Evolutionary conservation across 2,888 invertebrate genomes (phyloP), one percentile per base, ranked within the genome.

Genomic region (Exephanes ischioxanthus): DNA sequence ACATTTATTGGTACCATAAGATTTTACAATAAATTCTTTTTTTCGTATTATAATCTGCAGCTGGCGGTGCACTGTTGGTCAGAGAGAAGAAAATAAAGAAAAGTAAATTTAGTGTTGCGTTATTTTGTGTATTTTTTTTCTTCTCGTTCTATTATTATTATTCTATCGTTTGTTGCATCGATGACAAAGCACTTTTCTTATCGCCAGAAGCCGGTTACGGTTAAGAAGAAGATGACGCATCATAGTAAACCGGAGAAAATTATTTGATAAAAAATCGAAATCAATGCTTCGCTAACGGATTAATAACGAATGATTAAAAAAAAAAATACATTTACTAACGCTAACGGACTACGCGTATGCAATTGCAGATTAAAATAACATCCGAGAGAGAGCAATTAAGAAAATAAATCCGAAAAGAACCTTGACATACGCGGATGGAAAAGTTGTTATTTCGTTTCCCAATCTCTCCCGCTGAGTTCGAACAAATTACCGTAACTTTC

Each of bases 1-100:
- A 91, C 91, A 92, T 93, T 93, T 93, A 93, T 93, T 93, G 89
- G 86, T 91, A 91, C 89, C 89, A 90, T 90, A 91, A 92, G 89
- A 88, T 90, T 88, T 91, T 90, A 92, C 91, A 93, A 91, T 90
- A 88, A 91, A 90, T 89, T 91, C 91, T 89, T 83, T 89, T 90
- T 91, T 89, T 84, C 89, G 86, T 89, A 90, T 89, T 87, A 90
- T 83, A 91, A 91, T 91, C 88, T 92, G 92, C 90, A 89, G 87
- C 90, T 91, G 90, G 90, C 88, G 89, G 91, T 92, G 92, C 91
- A 90, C 90, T 90, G 89, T 90, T 88, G 70, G 53, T 88, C 73
- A 70, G 80, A 88, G 85, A 87, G 80, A 88, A 87, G 83, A 88
- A 79, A 79, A 71, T 66, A 55, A 75, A 71, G 77, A 68, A 61